Conservation (phyloP, 2,113 vertebrate genomes). For the Potamarius usumacintae region DNA sequence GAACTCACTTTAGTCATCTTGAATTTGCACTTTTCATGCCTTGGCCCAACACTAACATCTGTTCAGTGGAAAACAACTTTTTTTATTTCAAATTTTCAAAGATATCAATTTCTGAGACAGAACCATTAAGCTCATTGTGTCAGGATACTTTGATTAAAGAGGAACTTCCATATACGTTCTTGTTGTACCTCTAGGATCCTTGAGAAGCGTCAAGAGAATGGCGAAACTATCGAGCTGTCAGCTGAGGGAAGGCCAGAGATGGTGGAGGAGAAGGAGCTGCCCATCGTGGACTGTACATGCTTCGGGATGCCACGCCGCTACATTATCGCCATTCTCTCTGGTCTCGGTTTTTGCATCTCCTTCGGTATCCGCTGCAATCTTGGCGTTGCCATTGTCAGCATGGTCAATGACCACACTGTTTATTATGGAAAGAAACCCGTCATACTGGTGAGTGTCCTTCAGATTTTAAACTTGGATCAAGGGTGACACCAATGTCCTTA, state of each 20-base stretch:
- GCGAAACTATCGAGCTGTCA: slow-evolving; percentile 88
- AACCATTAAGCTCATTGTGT: neutral
- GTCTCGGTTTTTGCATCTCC: slow-evolving; percentile 91
- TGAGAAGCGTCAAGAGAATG: slow-evolving; percentile 82
- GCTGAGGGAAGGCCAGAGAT: slow-evolving; percentile 80
- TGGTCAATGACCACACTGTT: slow-evolving; percentile 91
- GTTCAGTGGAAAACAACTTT: neutral
- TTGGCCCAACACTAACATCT: too few relatives aligned
- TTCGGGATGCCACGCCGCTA: slow-evolving; percentile 87
- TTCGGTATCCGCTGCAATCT: slow-evolving; percentile 93
- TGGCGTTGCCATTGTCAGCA: slow-evolving; percentile 92
- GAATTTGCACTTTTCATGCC: neutral
- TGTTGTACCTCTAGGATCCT: slow-evolving; percentile 71
- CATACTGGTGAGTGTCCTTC: slow-evolving; percentile 74
- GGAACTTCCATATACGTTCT: neutral
- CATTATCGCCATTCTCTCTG: slow-evolving; percentile 90
- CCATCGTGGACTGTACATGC: slow-evolving; percentile 88
- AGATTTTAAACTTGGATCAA: neutral
- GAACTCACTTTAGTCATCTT: neutral
- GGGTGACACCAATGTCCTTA: neutral
- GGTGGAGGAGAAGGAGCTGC: slow-evolving; percentile 84
- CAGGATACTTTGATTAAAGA: neutral
- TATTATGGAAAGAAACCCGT: slow-evolving; percentile 82
- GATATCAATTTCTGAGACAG: neutral
- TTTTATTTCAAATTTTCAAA: neutral